phyloP scores from a whole-genome alignment of 2,113 vertebrate genomes.

The Erythrolamprus reginae region DNA sequence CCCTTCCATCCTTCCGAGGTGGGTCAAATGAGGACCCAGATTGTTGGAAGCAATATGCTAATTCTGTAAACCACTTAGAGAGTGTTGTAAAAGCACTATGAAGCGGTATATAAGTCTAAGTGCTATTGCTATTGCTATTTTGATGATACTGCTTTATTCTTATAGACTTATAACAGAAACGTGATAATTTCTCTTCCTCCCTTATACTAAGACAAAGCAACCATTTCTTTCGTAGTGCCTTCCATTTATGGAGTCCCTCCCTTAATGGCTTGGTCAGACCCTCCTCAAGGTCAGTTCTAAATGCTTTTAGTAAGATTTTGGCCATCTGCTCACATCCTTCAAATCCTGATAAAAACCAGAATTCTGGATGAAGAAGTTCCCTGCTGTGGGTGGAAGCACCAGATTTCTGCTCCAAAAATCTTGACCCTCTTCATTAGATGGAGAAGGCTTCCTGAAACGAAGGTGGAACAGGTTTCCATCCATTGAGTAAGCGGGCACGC shows the following conservation, averaged over 20 bases:
- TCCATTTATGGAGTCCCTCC: background rate
- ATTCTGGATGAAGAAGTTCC: background rate
- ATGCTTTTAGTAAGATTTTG: background rate
- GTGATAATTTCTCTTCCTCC: background rate
- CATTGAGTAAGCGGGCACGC: background rate
- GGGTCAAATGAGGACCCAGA: too few species aligned
- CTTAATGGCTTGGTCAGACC: background rate
- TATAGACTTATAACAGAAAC: background rate
- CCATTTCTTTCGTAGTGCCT: background rate
- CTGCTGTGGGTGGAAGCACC: background rate
- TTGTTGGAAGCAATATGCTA: too few species aligned
- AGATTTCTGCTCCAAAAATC: background rate
- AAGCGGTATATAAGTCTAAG: too few species aligned
- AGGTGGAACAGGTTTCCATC: background rate
- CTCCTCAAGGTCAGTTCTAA: background rate
- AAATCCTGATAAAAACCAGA: background rate
- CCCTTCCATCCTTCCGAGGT: too few species aligned
- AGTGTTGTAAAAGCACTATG: too few species aligned
- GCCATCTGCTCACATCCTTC: background rate
- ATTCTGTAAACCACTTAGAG: too few species aligned
- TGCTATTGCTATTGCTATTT: too few species aligned
- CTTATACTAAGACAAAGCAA: background rate
- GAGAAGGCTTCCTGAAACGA: too few species aligned
- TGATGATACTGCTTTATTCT: background rate
- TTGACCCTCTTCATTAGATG: background rate